A percentile compares a stretch with the other conserved stretches of the same genome.
These are phyloP conservation scores for Drosophila meridiana DNA, from an alignment of 2,888 invertebrate species.

Conservation along the genomic window DNA sequence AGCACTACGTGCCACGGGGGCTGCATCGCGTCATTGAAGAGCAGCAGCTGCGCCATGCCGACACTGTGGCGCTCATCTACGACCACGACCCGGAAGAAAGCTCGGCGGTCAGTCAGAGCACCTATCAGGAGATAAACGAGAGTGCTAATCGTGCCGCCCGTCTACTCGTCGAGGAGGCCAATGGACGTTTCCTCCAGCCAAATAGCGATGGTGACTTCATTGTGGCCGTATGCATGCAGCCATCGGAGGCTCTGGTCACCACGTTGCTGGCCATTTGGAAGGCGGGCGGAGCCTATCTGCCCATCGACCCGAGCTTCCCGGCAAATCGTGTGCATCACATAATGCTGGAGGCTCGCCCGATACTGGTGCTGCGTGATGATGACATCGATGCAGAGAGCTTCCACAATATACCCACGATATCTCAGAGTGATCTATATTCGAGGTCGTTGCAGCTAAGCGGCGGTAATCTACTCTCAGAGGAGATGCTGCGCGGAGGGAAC, in stretches of 20 bases:
- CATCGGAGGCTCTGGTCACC: conserved; percentile 89
- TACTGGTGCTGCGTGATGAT: conserved; percentile 88
- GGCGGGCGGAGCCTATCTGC: conserved; percentile 93
- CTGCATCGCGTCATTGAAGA: conserved; percentile 87
- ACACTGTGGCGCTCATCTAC: conserved; percentile 88
- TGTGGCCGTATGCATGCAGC: conserved; percentile 92
- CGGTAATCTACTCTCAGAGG: conserved; percentile 82
- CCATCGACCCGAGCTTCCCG: conserved; percentile 91
- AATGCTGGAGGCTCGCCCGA: conserved; percentile 90
- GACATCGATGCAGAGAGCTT: conserved; percentile 77
- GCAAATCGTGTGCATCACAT: conserved; percentile 91
- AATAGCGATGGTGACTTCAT: conserved; percentile 90
- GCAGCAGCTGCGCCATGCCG: conserved; percentile 86
- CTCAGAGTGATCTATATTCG: conserved; percentile 75
- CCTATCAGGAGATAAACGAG: conserved; percentile 85
- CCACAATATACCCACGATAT: conserved; percentile 71
- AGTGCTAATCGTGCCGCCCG: conserved; percentile 86
- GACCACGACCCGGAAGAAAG: conserved; percentile 58
- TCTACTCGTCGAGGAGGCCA: conserved; percentile 79
- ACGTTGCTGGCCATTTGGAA: conserved; percentile 91
- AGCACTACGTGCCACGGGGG: conserved; percentile 86
- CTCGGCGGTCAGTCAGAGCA: conserved; percentile 67
- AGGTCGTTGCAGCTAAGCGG: conserved; percentile 73
- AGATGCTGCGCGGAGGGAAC: conserved; percentile 82
- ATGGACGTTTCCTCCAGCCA: conserved; percentile 75